Conservation (phyloP, 2,797 vertebrate species). For the Dicrostonyx torquatus region DNA sequence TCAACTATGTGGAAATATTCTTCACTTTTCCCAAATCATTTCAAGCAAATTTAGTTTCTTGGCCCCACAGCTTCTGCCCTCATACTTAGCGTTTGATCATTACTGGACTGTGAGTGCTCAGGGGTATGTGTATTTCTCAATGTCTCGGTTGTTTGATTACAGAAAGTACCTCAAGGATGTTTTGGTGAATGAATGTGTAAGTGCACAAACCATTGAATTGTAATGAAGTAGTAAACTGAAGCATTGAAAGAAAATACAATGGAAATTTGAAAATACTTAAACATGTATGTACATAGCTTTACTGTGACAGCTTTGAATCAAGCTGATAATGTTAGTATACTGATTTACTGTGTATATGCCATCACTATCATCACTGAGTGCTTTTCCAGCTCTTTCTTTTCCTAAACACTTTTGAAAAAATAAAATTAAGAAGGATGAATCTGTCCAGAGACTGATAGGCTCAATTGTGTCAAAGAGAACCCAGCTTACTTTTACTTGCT, state of each 20-base stretch:
- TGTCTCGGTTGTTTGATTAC: neutral
- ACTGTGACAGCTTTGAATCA: neutral
- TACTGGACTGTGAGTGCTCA: neutral
- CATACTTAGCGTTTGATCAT: neutral
- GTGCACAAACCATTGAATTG: neutral
- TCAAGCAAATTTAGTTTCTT: neutral
- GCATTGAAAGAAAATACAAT: neutral
- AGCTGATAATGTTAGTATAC: neutral
- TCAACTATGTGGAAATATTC: neutral
- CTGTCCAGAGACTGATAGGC: conserved; percentile 21
- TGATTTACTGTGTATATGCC: neutral
- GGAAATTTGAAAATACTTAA: neutral
- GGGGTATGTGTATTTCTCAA: neutral
- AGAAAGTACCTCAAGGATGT: neutral
- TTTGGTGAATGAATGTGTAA: neutral
- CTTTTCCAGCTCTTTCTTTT: neutral
- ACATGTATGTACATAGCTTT: neutral
- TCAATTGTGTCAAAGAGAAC: conserved; percentile 46
- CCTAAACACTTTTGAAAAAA: conserved; percentile 41
- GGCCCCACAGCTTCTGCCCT: neutral
- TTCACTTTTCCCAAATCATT: neutral
- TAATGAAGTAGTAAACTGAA: neutral
- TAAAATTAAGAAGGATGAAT: conserved; percentile 43
- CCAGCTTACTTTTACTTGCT: conserved; percentile 47
- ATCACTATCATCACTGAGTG: neutral